Conservation (phyloP, 2,113 vertebrate genomes). For the Cyphomyrus plagiostoma region DNA sequence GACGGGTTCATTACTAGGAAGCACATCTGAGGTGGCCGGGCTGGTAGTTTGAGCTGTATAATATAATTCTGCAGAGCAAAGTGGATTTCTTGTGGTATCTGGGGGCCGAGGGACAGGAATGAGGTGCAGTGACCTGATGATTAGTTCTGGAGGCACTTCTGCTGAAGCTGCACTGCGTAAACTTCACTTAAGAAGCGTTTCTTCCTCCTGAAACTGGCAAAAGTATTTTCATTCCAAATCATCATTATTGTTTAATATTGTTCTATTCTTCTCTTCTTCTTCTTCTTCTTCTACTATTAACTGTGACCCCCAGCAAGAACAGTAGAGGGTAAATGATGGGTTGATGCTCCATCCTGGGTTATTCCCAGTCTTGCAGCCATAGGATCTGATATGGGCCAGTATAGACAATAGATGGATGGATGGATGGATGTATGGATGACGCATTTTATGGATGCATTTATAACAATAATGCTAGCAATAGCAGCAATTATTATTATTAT, state of each 20-base stretch:
- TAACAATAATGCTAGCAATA: not conserved
- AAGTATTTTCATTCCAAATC: not conserved
- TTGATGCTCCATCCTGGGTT: not conserved
- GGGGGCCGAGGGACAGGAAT: not conserved
- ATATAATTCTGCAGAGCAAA: not conserved
- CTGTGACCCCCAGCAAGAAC: not conserved
- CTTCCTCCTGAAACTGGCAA: not conserved
- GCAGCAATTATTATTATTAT: not conserved
- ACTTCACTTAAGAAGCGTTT: not conserved
- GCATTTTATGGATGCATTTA: not conserved
- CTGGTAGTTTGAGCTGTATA: not conserved
- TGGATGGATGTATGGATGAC: not conserved
- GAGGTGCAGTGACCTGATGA: not conserved
- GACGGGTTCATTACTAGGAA: not conserved
- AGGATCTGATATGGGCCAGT: not conserved
- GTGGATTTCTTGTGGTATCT: not conserved
- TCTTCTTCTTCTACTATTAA: not conserved
- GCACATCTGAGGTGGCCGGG: not conserved
- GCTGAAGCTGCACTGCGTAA: not conserved
- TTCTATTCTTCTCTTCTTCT: not conserved
- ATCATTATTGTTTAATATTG: not conserved
- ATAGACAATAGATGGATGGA: not conserved
- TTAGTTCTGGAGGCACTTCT: not conserved
- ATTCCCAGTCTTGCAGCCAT: not conserved
- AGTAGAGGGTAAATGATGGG: not conserved